Base-by-base conservation (phyloP, 2,888 invertebrate species). In the Noctua comes region DNA sequence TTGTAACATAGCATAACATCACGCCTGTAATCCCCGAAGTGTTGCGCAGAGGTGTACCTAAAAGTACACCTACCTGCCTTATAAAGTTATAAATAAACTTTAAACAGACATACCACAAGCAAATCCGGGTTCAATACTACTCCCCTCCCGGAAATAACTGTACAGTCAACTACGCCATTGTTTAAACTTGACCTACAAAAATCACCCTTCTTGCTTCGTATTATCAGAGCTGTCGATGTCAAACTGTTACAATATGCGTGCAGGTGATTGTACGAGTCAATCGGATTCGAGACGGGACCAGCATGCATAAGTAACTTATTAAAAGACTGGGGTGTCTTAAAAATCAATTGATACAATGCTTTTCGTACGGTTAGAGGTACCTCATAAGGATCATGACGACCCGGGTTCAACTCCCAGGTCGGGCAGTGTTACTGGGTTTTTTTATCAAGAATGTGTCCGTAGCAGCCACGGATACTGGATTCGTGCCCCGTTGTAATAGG, bases 131-230 rank as follows among this genome's bases (percentile, higher is more conserved):
- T 46, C 24, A 46, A 54, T 31, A n/a, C n/a, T 6, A 31, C 24
- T 64, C 54, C 64, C 46, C 69, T 54, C 57, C 68, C 77, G 88
- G 83, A 87, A 78, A 74, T 79, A 13, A 73, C 31, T 16, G 24
- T 54, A 62, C 82, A 66, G 54, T 75, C n/a, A 57, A 46, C n/a
- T 21, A 10, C 43, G 18, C 16, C 2, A n/a, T 1, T 43, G 6
- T 8, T 24, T 1, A 31, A 24, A 43, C 31, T 5, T 43, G n/a
- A 46, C 6, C 43, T 43, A 31, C 74, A 6, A 54, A 54, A 43
- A 74, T 0, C 43, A 43, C 6, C n/a, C 54, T 75, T 74, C 27
- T 7, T 40, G 40, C 11, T 27, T 24, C 7, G 21, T 18, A 40
- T 51, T 24, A 27, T 40, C 2, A 27, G 11, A 48, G 31, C 31